Evolutionary conservation across 2,113 vertebrate genomes (phyloP).

Genomic region (Scopus umbretta): DNA sequence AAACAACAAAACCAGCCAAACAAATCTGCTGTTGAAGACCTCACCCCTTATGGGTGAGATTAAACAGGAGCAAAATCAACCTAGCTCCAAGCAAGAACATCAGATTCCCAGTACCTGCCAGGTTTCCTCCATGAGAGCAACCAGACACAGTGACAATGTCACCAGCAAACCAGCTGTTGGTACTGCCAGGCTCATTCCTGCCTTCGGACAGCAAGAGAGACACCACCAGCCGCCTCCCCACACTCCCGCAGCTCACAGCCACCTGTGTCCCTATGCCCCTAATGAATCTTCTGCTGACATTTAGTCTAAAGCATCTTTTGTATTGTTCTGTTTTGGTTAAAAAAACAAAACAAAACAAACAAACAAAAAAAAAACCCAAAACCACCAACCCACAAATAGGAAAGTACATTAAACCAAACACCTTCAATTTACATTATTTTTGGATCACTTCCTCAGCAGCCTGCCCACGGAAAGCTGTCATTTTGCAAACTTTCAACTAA

Average conservation of each 20-base stretch:
- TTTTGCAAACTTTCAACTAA: constrained; percentile 52
- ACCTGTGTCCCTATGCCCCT: not conserved
- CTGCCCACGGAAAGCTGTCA: constrained; percentile 21
- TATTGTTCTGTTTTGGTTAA: constrained; percentile 32
- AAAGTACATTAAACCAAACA: constrained; percentile 51
- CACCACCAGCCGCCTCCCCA: not conserved
- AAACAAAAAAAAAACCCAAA: too few species aligned
- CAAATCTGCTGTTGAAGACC: constrained; percentile 49
- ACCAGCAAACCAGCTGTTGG: constrained; percentile 6
- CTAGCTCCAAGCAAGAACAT: constrained; percentile 31
- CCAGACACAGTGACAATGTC: constrained; percentile 31
- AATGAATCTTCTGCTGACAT: constrained; percentile 50
- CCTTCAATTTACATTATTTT: constrained; percentile 57
- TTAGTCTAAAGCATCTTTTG: constrained; percentile 40
- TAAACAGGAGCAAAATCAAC: constrained; percentile 67
- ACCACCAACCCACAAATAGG: too few species aligned
- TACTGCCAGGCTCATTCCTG: not conserved
- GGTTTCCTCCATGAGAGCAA: constrained; percentile 20
- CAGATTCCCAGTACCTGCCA: not conserved
- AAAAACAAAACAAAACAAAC: not conserved
- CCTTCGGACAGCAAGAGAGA: constrained; percentile 7
- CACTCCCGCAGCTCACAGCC: not conserved
- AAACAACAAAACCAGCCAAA: constrained; percentile 60
- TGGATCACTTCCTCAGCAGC: constrained; percentile 48
- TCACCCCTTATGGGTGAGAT: constrained; percentile 51